These are phyloP conservation scores for Myotis vivesi DNA, from an alignment of 2,797 vertebrate species.

Conservation along the genomic window DNA sequence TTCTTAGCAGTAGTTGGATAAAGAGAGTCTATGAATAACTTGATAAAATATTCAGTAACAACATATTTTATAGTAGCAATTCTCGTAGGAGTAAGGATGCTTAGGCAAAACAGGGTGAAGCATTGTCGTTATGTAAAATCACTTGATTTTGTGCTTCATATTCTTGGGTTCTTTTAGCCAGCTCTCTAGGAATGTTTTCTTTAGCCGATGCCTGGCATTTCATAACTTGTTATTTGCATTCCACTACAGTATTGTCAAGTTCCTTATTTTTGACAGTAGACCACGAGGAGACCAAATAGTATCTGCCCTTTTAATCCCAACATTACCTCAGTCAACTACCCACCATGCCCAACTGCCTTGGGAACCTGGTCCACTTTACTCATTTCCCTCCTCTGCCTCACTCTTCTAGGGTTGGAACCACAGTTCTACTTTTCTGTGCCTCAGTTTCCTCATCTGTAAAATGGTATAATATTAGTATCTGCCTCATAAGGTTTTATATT, in stretches of 20 bases:
- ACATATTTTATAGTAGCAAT: slow-evolving; percentile 8
- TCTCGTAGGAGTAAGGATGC: slow-evolving; percentile 24
- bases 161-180: not conserved
- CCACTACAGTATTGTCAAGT: not conserved
- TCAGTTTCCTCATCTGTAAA: not conserved
- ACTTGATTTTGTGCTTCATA: slow-evolving; percentile 26
- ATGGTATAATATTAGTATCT: not conserved
- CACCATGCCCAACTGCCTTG: not conserved
- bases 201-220: not conserved
- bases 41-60: slow-evolving; percentile 48
- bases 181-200: slow-evolving; percentile 36
- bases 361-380: not conserved
- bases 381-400: not conserved
- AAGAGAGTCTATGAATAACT: slow-evolving; percentile 14
- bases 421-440: not conserved
- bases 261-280: not conserved
- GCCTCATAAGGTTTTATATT: not conserved
- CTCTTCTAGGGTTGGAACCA: not conserved
- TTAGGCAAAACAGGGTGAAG: not conserved
- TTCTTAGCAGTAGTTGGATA: not conserved
- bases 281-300: not conserved
- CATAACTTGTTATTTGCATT: not conserved
- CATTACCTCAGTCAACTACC: not conserved
- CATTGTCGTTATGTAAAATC: slow-evolving; percentile 2
- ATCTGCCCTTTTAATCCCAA: not conserved